Conservation (phyloP, 2,797 vertebrate species). For the Danio aesculapii region DNA sequence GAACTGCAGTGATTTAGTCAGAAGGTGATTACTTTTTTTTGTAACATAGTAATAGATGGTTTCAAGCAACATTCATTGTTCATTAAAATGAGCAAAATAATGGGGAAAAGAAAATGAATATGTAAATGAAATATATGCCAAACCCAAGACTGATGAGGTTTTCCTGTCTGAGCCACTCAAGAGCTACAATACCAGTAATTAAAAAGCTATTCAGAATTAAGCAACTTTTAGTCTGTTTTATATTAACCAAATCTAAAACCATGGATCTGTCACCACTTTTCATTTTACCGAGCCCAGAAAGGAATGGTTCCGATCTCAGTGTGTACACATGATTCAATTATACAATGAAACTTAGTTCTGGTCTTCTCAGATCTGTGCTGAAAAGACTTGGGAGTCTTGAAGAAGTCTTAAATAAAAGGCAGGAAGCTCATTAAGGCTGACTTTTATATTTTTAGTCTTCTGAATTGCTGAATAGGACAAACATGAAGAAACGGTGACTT, state of each 20-base stretch:
- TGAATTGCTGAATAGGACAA: slow-evolving; percentile 37
- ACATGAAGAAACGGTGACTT: not conserved
- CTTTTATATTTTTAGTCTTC: slow-evolving; percentile 24
- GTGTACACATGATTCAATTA: slow-evolving; percentile 13
- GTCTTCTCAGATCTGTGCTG: not conserved
- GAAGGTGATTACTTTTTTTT: not conserved
- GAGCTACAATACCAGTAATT: not conserved
- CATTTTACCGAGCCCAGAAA: not conserved
- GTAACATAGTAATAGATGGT: not conserved
- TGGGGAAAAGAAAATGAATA: not conserved
- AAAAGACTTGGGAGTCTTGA: not conserved
- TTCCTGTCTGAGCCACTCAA: slow-evolving; percentile 1
- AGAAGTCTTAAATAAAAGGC: not conserved
- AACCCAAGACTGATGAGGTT: not conserved
- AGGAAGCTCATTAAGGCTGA: slow-evolving; percentile 42
- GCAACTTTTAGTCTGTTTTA: not conserved
- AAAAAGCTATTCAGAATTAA: slow-evolving; percentile 25
- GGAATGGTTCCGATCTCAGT: not conserved
- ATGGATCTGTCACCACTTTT: slow-evolving; percentile 23
- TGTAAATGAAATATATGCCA: not conserved
- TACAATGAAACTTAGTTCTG: slow-evolving; percentile 7
- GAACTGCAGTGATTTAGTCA: not conserved
- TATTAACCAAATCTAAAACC: slow-evolving; percentile 2
- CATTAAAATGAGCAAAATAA: slow-evolving; percentile 21
- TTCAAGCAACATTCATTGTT: slow-evolving; percentile 18